Evolutionary conservation across 2,888 invertebrate genomes (phyloP).

Genomic region (Lasioglossum oenotherae): DNA sequence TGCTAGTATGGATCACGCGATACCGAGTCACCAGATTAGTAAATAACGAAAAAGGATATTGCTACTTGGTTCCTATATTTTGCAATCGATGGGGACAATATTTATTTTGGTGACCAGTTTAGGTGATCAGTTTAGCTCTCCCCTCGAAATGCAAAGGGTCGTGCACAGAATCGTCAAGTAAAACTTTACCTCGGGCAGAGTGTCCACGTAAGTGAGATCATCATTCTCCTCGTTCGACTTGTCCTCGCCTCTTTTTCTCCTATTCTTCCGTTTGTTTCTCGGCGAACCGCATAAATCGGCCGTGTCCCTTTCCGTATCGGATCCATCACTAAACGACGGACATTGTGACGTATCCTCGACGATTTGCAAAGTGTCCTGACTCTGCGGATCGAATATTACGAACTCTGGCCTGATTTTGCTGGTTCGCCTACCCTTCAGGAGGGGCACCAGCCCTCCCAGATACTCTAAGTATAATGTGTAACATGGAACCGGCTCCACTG

Average conservation of each 20-base stretch:
- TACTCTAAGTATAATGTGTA: slow-evolving; percentile 97
- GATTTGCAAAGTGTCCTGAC: slow-evolving; percentile 87
- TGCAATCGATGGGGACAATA: not conserved
- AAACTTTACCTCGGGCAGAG: slow-evolving; percentile 90
- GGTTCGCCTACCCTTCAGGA: slow-evolving; percentile 97
- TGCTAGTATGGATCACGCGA: not conserved
- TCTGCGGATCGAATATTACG: slow-evolving; percentile 97
- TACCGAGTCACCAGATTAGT: not conserved
- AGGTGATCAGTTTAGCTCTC: not conserved
- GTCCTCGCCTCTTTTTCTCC: slow-evolving; percentile 84
- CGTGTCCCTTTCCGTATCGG: slow-evolving; percentile 86
- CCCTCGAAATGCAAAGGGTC: not conserved
- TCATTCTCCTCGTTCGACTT: slow-evolving; percentile 85
- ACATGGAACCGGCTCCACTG: slow-evolving; percentile 93
- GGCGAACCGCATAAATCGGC: slow-evolving; percentile 91
- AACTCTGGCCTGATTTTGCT: slow-evolving; percentile 99
- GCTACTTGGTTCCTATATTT: not conserved
- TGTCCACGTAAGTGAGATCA: slow-evolving; percentile 93
- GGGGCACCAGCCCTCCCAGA: slow-evolving; percentile 97
- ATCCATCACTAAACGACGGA: slow-evolving; percentile 85
- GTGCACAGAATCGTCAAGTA: not conserved
- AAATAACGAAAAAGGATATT: not conserved
- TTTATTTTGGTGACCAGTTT: no score
- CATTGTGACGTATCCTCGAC: slow-evolving; percentile 77
- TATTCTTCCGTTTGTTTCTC: slow-evolving; percentile 89